These are phyloP conservation scores for Drosophila diplacantha DNA, from an alignment of 2,888 invertebrate genomes.

Conservation along the genomic window DNA sequence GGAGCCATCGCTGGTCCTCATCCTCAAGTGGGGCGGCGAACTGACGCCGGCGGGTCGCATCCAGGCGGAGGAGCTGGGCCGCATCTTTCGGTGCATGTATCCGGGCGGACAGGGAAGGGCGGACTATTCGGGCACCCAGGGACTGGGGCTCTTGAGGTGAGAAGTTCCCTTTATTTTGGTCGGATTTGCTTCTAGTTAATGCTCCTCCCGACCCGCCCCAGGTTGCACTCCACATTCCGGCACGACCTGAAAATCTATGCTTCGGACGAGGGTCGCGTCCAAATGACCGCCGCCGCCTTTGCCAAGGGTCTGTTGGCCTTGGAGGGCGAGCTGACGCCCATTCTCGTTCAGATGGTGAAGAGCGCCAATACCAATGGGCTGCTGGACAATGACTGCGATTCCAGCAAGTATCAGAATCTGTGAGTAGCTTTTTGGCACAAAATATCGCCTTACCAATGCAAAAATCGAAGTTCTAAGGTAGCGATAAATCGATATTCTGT, in stretches of 20 bases:
- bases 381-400: constrained; percentile 98
- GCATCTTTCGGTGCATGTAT: constrained; percentile 99
- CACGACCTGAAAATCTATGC: constrained; percentile 99
- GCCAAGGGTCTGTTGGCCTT: constrained; percentile 98
- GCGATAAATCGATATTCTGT: not conserved
- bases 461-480: not conserved
- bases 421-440: constrained; percentile 79
- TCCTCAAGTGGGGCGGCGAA: constrained; percentile 99
- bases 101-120: constrained; percentile 97
- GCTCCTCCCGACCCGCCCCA: constrained; percentile 42
- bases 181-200: too few species aligned
- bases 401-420: constrained; percentile 96
- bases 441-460: not conserved
- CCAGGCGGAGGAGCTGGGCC: constrained; percentile 97
- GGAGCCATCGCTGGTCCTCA: constrained; percentile 96
- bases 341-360: constrained; percentile 99
- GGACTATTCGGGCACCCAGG: constrained; percentile 95
- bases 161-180: not conserved
- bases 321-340: constrained; percentile 99
- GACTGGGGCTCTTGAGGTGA: constrained; percentile 91
- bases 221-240: constrained; percentile 97
- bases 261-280: constrained; percentile 98
- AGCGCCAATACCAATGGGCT: constrained; percentile 99
- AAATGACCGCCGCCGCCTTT: constrained; percentile 99
- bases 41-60: constrained; percentile 98